Percentiles rank a stretch among this genome's conserved stretches.
Conservation (phyloP, 1,140 invertebrate species). For the Melanaphis sacchari region DNA sequence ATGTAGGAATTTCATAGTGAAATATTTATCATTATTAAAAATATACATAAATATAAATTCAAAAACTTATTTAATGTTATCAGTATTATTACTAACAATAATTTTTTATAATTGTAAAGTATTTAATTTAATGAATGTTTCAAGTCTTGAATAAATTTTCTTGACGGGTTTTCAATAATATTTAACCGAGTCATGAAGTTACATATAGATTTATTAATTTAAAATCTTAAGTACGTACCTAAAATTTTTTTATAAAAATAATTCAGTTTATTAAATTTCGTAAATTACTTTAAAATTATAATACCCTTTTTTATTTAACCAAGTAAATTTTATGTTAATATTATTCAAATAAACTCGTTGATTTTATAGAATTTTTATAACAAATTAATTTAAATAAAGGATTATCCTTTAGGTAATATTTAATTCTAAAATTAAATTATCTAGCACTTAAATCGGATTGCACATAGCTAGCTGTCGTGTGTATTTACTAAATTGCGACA, state of each 20-base stretch:
- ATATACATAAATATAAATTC: not conserved
- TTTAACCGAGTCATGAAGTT: not conserved
- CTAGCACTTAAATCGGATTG: slow-evolving; percentile 4
- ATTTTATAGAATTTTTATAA: not conserved
- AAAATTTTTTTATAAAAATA: not conserved
- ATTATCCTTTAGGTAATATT: not conserved
- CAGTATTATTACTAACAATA: not conserved
- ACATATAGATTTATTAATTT: not conserved
- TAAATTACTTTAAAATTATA: not conserved
- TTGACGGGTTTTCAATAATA: not conserved
- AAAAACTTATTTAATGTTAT: not conserved
- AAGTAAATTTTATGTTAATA: not conserved
- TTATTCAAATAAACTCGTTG: not conserved
- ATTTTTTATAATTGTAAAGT: not conserved
- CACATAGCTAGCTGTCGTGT: not conserved
- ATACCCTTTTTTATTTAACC: not conserved
- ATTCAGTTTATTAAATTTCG: not conserved
- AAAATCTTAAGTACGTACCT: not conserved
- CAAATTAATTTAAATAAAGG: not conserved
- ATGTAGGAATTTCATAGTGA: too few species aligned
- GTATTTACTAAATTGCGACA: not conserved
- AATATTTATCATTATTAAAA: not conserved
- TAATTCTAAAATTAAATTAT: slow-evolving; percentile 29
- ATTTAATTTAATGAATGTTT: not conserved
- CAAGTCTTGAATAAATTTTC: not conserved